These are phyloP conservation scores for Chrysolina americana DNA, from an alignment of 2,888 invertebrate species.

Conservation along the genomic window DNA sequence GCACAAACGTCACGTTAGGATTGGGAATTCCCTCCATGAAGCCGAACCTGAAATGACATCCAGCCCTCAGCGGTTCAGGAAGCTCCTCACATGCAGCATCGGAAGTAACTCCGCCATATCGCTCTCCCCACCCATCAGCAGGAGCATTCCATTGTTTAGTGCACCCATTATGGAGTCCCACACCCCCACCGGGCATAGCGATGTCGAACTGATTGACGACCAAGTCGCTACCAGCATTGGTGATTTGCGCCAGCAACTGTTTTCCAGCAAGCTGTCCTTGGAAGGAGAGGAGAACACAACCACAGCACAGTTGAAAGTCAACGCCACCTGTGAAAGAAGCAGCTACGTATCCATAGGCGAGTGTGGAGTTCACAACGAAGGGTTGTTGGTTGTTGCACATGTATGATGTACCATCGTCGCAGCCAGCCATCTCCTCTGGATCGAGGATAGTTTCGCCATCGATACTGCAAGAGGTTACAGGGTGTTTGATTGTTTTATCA, in stretches of 20 bases:
- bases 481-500: slow-evolving; percentile 33
- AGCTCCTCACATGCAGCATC: slow-evolving; percentile 44
- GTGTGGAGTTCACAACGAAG: slow-evolving; percentile 39
- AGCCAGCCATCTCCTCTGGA: slow-evolving; percentile 28
- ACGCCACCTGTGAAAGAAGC: slow-evolving; percentile 43
- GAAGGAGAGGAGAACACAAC: slow-evolving; percentile 50
- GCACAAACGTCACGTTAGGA: slow-evolving; percentile 46
- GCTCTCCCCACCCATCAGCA: slow-evolving; percentile 48
- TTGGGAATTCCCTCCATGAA: slow-evolving; percentile 49
- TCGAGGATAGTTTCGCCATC: slow-evolving; percentile 43
- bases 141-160: slow-evolving; percentile 43
- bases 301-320: slow-evolving; percentile 46
- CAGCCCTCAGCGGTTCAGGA: slow-evolving; percentile 40
- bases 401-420: slow-evolving; percentile 43
- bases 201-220: slow-evolving; percentile 52
- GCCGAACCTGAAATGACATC: slow-evolving; percentile 48
- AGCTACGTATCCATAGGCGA: slow-evolving; percentile 46
- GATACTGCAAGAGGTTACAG: slow-evolving; percentile 45
- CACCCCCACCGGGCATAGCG: slow-evolving; percentile 53
- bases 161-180: slow-evolving; percentile 50
- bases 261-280: slow-evolving; percentile 43
- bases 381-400: slow-evolving; percentile 47
- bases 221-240: slow-evolving; percentile 50
- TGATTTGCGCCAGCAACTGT: slow-evolving; percentile 46
- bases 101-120: slow-evolving; percentile 47